Evolutionary conservation across 2,797 vertebrate species (phyloP).

Genomic region (Sciurus vulgaris): DNA sequence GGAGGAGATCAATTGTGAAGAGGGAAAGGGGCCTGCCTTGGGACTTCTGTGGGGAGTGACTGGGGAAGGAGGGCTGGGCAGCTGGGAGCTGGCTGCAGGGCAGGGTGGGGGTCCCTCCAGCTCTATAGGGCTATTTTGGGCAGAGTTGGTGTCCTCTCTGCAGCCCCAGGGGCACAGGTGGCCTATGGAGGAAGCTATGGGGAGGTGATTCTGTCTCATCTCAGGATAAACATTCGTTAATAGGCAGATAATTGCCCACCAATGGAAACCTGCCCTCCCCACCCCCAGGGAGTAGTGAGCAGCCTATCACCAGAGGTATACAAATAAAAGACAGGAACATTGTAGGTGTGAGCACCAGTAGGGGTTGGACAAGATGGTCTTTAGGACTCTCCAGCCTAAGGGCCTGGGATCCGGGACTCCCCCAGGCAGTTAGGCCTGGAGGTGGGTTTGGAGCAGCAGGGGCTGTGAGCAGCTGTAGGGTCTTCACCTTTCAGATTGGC

Average conservation of each 20-base stretch:
- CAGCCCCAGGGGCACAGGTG: background rate
- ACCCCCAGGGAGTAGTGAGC: background rate
- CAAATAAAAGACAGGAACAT: background rate
- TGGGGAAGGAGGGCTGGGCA: background rate
- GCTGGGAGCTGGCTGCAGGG: background rate
- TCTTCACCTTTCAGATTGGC: slow-evolving; percentile 90
- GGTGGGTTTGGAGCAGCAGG: background rate
- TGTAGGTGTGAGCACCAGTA: too few species aligned
- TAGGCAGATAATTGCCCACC: background rate
- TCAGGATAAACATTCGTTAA: background rate
- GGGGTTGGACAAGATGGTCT: background rate
- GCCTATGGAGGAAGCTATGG: background rate
- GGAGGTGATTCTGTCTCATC: background rate
- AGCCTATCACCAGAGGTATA: background rate
- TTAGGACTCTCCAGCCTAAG: background rate
- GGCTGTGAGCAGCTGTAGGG: background rate
- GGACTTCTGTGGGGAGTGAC: background rate
- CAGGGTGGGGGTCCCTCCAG: background rate
- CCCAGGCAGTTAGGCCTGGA: too few species aligned
- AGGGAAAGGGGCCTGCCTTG: background rate
- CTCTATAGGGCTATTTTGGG: background rate
- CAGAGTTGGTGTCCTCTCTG: background rate
- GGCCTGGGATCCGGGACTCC: background rate
- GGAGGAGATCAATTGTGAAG: background rate
- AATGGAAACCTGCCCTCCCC: background rate